Conservation (phyloP, 2,113 vertebrate genomes). For the Tapirus terrestris region DNA sequence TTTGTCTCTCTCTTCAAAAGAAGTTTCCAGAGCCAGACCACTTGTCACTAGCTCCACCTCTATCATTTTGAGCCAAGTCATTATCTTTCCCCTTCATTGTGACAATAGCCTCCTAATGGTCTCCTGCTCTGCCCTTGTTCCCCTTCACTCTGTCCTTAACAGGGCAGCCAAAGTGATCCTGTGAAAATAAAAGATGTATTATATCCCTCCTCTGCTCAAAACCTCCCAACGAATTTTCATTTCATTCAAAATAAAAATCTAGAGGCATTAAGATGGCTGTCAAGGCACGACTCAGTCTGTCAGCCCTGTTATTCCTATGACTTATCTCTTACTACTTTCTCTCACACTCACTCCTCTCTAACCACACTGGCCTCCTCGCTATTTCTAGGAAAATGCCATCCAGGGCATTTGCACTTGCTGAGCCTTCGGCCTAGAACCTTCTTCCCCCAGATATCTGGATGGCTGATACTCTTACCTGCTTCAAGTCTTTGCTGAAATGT, state of each 20-base stretch:
- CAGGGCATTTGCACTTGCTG: neutral
- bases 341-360: neutral
- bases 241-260: slow-evolving; percentile 9
- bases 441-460: neutral
- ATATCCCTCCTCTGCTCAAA: neutral
- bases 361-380: neutral
- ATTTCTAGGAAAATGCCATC: neutral
- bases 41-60: neutral
- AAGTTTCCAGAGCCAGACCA: neutral
- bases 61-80: neutral
- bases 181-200: neutral
- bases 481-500: neutral
- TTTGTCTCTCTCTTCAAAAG: neutral
- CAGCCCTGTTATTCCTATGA: neutral
- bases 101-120: neutral
- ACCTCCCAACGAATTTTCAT: neutral
- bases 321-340: neutral
- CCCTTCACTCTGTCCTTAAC: neutral
- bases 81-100: neutral
- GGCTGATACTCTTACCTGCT: neutral
- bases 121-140: neutral
- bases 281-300: neutral
- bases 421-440: neutral
- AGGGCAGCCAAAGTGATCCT: neutral
- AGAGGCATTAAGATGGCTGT: neutral